These are phyloP conservation scores for Erannis defoliaria DNA, from an alignment of 2,888 invertebrate genomes.

Conservation along the genomic window DNA sequence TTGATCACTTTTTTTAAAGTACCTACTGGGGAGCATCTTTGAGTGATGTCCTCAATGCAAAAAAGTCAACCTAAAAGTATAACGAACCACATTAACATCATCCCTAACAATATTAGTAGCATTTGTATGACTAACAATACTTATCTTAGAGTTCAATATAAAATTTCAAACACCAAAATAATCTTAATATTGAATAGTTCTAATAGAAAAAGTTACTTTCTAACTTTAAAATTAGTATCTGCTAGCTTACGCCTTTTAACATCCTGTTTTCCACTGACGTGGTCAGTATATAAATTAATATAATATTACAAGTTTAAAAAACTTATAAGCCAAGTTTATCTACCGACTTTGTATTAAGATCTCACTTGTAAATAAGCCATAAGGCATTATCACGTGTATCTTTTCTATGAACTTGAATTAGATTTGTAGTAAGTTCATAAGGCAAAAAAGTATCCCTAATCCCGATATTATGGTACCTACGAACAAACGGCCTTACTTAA, in stretches of 20 bases:
- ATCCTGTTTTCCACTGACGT: constrained; percentile 66
- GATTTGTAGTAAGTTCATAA: background rate
- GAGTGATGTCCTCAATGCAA: too few species aligned
- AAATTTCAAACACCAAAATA: constrained; percentile 30
- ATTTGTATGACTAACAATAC: constrained; percentile 19
- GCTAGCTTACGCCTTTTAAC: constrained; percentile 69
- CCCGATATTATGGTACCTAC: too few species aligned
- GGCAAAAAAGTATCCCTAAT: too few species aligned
- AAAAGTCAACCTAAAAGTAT: background rate
- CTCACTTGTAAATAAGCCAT: constrained; percentile 79
- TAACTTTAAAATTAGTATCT: constrained; percentile 63
- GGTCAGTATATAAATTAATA: constrained; percentile 57
- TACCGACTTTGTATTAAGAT: constrained; percentile 69
- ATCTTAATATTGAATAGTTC: constrained; percentile 22
- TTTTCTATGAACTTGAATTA: background rate
- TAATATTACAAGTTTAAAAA: constrained; percentile 70
- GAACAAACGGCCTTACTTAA: too few species aligned
- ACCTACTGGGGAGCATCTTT: too few species aligned
- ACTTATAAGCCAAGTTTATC: constrained; percentile 59
- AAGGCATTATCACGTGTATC: constrained; percentile 46
- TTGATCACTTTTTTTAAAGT: too few species aligned
- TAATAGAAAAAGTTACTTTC: constrained; percentile 28
- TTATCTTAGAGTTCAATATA: constrained; percentile 14
- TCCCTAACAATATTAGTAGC: constrained; percentile 14
- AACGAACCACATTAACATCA: background rate